Conservation (phyloP, 2,113 vertebrate genomes). For the Salvator merianae region DNA sequence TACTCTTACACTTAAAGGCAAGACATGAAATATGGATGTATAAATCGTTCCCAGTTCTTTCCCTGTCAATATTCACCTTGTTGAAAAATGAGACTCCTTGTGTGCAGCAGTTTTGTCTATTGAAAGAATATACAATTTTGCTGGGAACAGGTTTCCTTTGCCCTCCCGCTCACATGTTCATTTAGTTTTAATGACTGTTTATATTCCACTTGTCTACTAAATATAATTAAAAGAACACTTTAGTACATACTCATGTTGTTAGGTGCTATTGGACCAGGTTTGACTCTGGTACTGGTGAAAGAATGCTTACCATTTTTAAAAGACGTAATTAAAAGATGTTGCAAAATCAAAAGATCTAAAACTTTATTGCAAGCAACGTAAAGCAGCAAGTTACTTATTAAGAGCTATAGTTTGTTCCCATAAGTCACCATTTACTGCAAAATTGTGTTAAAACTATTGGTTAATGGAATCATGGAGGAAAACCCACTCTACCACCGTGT, state of each 20-base stretch:
- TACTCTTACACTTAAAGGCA: background rate
- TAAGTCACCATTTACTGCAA: too few species aligned
- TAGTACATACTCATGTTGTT: too few species aligned
- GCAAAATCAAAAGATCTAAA: background rate
- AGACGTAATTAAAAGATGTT: background rate
- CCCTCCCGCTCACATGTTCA: background rate
- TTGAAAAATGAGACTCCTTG: background rate
- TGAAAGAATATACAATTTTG: background rate
- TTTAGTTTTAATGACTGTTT: too few species aligned
- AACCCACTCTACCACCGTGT: too few species aligned
- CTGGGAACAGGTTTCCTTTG: background rate
- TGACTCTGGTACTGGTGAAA: too few species aligned
- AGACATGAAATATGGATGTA: background rate
- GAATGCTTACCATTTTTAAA: background rate
- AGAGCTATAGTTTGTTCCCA: too few species aligned
- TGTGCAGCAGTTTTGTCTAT: background rate
- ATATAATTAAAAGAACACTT: too few species aligned
- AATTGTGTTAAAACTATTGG: too few species aligned
- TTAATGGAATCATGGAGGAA: too few species aligned
- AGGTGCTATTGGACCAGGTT: too few species aligned
- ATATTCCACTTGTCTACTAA: too few species aligned
- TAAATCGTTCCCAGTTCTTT: background rate
- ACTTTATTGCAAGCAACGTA: background rate
- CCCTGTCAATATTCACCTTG: too few species aligned
- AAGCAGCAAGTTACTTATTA: background rate